Evolutionary conservation across 2,888 invertebrate genomes (phyloP), one percentile per base, ranked within the genome.

Genomic region (Campopleginae sp.): DNA sequence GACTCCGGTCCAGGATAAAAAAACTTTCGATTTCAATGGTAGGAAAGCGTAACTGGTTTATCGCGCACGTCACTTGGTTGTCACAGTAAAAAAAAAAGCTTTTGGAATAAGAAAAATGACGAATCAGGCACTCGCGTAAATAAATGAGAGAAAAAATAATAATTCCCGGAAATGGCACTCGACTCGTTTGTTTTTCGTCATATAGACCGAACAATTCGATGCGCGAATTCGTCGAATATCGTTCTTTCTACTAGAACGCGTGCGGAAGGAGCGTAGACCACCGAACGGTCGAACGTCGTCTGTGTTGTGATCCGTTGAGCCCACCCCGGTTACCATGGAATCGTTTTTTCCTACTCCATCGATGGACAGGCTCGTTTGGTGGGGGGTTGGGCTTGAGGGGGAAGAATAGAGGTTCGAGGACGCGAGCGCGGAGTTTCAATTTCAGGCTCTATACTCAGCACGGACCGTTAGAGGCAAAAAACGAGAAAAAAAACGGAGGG

Each of bases 301-400:
- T 86, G 82, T 89, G 89, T 90, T 91, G 88, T 89, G 88, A 87
- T 88, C 88, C 85, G 87, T 88, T 58, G 87, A 90, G 88, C 88
- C 90, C 88, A 89, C 88, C 89, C 90, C 87, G 89, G 92, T 92
- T 92, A 90, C 91, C 89, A 92, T 92, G 91, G 91, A 85, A 87
- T 80, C 82, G 77, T 80, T 82, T 82, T 80, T 76, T 63, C 71
- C 81, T 23, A 70, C 51, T 63, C 72, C 85, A 66, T 23, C 63
- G 38, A 71, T 76, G 72, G 51, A 27, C 63, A 81, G 46, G 66
- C 79, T 72, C 17, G 80, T 44, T 58, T n/a, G 51, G 61, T 66
- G 72, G 71, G 58, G n/a, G 17, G 17, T 23, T 38, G 51, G 27
- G 63, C 31, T 42, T 38, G 38, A 38, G 31, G 51, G 42, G 74